phyloP scores from a whole-genome alignment of 2,113 vertebrate genomes.

The Aptenodytes forsteri region DNA sequence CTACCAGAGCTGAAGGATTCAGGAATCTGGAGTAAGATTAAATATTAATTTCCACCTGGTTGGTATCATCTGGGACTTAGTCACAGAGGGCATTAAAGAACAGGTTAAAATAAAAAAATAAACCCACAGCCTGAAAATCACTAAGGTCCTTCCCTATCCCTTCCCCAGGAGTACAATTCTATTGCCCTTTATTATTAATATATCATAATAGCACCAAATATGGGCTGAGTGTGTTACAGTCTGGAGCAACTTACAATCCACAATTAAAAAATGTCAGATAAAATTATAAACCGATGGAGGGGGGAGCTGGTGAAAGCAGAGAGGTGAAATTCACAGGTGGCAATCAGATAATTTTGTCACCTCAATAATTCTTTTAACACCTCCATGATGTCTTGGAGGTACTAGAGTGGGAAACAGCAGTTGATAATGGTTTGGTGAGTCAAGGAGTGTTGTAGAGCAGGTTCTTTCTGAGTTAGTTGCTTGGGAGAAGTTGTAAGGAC shows the following conservation, averaged over 20 bases:
- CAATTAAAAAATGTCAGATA: neutral
- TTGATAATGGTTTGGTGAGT: neutral
- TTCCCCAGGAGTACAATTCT: neutral
- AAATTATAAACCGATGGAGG: neutral
- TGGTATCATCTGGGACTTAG: neutral
- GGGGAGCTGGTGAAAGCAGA: neutral
- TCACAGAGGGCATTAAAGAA: neutral
- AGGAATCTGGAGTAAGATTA: neutral
- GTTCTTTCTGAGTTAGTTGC: neutral
- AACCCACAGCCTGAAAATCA: neutral
- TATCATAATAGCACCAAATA: neutral
- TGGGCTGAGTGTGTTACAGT: neutral
- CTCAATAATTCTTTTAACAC: neutral
- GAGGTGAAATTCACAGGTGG: neutral
- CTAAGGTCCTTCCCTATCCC: neutral
- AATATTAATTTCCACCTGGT: neutral
- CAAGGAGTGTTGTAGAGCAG: neutral
- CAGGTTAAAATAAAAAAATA: neutral
- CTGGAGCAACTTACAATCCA: neutral
- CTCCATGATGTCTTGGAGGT: neutral
- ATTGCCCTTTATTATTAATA: neutral
- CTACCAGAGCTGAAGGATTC: neutral
- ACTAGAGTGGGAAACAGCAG: neutral
- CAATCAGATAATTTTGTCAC: neutral
- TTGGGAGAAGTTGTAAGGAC: neutral